These are phyloP conservation scores for Eretmochelys imbricata DNA, from an alignment of 2,113 vertebrate genomes.

Conservation along the genomic window DNA sequence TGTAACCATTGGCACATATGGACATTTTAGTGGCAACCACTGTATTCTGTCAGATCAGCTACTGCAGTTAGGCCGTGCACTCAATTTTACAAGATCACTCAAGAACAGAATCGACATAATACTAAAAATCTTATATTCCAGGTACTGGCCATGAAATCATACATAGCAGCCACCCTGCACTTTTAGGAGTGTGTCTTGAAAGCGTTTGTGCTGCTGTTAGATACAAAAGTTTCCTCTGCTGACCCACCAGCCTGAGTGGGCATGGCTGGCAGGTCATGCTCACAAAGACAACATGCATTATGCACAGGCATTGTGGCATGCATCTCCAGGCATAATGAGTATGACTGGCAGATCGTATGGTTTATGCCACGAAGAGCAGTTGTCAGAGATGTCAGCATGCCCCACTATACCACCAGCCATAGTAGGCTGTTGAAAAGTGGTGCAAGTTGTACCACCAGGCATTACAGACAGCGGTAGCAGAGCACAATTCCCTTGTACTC, in stretches of 20 bases:
- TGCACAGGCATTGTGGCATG: neutral
- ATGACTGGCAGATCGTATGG: neutral
- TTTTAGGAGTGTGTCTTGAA: neutral
- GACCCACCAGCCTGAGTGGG: neutral
- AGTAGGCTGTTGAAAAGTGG: neutral
- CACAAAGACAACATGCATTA: neutral
- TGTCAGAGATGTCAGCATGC: neutral
- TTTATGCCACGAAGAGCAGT: neutral
- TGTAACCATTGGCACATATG: fast-evolving
- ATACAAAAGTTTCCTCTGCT: neutral
- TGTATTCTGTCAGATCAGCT: fast-evolving
- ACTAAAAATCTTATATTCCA: fast-evolving
- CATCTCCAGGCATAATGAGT: neutral
- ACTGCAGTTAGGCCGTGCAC: too few species aligned
- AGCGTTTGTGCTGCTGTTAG: neutral
- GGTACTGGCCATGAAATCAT: neutral
- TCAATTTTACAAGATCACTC: neutral
- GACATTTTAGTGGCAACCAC: fast-evolving
- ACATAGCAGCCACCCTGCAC: neutral
- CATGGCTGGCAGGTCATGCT: neutral
- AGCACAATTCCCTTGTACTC: neutral
- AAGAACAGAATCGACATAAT: fast-evolving
- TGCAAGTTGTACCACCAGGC: neutral
- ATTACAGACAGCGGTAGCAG: neutral
- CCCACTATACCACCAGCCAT: neutral